Conservation (phyloP, 2,888 invertebrate genomes). For the Autographa gamma region DNA sequence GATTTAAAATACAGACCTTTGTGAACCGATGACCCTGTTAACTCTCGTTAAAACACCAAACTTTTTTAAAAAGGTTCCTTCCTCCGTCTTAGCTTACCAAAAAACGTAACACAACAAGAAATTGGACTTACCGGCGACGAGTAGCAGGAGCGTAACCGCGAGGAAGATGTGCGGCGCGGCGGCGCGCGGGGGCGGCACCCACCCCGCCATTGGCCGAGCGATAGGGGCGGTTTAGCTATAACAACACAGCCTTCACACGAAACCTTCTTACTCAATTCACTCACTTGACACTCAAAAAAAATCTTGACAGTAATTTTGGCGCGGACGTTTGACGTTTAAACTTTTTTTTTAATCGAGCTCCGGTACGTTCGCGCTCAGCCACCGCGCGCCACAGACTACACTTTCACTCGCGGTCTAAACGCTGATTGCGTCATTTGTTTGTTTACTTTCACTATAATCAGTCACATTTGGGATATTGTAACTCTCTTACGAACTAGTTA, state of each 20-base stretch:
- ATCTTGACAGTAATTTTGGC: slow-evolving; percentile 46
- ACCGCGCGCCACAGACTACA: slow-evolving; percentile 70
- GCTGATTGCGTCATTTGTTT: slow-evolving; percentile 69
- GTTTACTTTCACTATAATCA: slow-evolving; percentile 68
- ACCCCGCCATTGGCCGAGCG: slow-evolving; percentile 82
- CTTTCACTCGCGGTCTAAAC: slow-evolving; percentile 72
- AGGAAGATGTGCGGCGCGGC: slow-evolving; percentile 67
- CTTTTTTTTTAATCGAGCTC: slow-evolving; percentile 53
- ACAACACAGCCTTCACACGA: slow-evolving; percentile 73
- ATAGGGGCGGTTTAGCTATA: slow-evolving; percentile 78
- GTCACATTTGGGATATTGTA: slow-evolving; percentile 50
- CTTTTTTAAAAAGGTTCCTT: slow-evolving; percentile 24
- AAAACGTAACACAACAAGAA: slow-evolving; percentile 50
- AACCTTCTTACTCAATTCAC: slow-evolving; percentile 63
- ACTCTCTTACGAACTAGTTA: slow-evolving; percentile 58
- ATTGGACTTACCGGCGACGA: slow-evolving; percentile 80
- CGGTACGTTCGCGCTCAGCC: slow-evolving; percentile 64
- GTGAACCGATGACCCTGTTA: slow-evolving; percentile 5
- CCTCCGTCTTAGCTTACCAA: slow-evolving; percentile 27
- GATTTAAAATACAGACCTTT: background rate
- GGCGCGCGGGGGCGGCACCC: slow-evolving; percentile 82
- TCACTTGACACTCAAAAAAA: slow-evolving; percentile 38
- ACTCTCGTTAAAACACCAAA: slow-evolving; percentile 20
- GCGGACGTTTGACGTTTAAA: slow-evolving; percentile 49
- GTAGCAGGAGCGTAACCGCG: slow-evolving; percentile 70